phyloP scores from a whole-genome alignment of 2,888 invertebrate species.

The Pomacea canaliculata region DNA sequence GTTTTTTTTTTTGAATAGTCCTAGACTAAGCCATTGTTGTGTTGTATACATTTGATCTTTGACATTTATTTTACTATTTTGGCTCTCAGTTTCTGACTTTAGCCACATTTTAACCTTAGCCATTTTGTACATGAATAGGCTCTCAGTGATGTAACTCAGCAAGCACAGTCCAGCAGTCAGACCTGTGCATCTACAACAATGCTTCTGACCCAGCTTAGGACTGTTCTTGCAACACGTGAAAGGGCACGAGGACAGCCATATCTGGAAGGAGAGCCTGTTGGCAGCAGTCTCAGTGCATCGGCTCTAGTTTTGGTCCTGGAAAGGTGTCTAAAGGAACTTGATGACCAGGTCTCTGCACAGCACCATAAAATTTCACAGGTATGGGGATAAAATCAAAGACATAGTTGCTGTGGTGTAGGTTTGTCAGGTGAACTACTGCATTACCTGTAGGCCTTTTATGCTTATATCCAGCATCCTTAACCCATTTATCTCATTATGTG shows the following conservation, averaged over 20 bases:
- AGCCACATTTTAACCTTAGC: too few species aligned
- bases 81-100: too few species aligned
- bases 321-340: conserved; percentile 56
- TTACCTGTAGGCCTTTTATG: too few species aligned
- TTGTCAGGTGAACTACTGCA: too few species aligned
- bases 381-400: not conserved
- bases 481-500: too few species aligned
- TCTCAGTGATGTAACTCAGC: conserved; percentile 46
- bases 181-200: conserved; percentile 52
- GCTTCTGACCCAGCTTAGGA: conserved; percentile 54
- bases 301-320: conserved; percentile 62
- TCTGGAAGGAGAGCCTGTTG: conserved; percentile 57
- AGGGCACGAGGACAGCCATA: conserved; percentile 52
- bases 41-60: too few species aligned
- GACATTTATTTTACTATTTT: too few species aligned
- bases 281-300: conserved; percentile 47
- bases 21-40: too few species aligned
- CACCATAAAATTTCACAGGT: conserved; percentile 53
- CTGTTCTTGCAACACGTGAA: conserved; percentile 54
- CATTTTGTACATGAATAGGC: conserved; percentile 36
- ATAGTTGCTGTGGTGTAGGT: not conserved
- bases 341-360: conserved; percentile 47
- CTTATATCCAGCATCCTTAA: too few species aligned
- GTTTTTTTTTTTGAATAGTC: too few species aligned
- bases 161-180: conserved; percentile 46